Evolutionary conservation across 2,888 invertebrate species (phyloP).

Genomic region (Spicauda simplicius): DNA sequence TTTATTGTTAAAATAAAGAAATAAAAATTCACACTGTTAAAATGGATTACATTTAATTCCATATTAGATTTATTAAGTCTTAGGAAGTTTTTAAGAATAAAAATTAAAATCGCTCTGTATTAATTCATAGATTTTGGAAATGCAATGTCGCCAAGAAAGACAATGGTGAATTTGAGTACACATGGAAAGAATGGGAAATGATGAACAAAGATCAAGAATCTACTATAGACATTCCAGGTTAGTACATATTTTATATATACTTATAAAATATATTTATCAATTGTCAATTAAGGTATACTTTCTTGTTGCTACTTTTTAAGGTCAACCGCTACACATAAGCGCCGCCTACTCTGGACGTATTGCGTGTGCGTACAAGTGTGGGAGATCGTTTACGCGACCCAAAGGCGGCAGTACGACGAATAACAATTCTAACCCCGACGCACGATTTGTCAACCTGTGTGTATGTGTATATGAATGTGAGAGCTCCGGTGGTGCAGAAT

Average conservation of each 20-base stretch:
- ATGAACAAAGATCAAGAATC: conserved; percentile 88
- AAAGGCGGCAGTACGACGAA: conserved; percentile 91
- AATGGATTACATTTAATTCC: too few relatives aligned
- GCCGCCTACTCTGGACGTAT: conserved; percentile 99
- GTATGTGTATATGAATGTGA: conserved; percentile 99
- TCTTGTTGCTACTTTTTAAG: conserved; percentile 56
- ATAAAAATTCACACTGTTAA: too few relatives aligned
- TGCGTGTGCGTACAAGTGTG: conserved; percentile 98
- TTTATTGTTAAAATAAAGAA: too few relatives aligned
- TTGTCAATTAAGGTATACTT: neutral
- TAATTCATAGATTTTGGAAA: conserved; percentile 90
- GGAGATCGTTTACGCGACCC: conserved; percentile 93
- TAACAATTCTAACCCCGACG: conserved; percentile 75
- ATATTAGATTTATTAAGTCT: too few relatives aligned
- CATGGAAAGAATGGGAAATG: conserved; percentile 97
- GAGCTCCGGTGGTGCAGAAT: conserved; percentile 96
- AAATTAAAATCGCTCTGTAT: too few relatives aligned
- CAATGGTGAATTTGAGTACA: conserved; percentile 83
- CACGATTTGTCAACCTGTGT: conserved; percentile 94
- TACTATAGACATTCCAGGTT: conserved; percentile 90
- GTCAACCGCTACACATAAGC: conserved; percentile 95
- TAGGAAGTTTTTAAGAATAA: too few relatives aligned
- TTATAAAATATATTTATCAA: too few relatives aligned
- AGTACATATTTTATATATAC: neutral
- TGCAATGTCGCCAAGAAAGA: conserved; percentile 86